Evolutionary conservation across 2,888 invertebrate genomes (phyloP), one percentile per base, ranked within the genome.

Genomic region (Eristalinus aeneus): DNA sequence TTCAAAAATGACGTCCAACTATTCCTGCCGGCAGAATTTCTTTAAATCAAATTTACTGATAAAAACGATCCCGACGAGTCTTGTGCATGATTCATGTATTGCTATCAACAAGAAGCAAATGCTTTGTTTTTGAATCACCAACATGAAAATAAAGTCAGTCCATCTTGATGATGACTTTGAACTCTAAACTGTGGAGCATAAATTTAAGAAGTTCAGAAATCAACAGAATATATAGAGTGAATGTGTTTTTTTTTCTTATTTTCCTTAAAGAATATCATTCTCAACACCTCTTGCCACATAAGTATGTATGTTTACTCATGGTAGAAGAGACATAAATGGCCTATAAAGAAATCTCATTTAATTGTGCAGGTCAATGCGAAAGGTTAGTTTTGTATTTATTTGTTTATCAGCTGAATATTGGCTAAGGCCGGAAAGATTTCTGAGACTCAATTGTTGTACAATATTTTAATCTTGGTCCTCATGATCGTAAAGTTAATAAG

Each of bases 11-110:
- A 56, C 56, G 12, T 23, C 12, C 32, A 22, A 67, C 31, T 32
- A 32, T 67, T 12, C 12, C 3, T 67, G 54, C 22, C 67, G 67
- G 54, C 32, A 54, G 32, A 31, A 4, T 10, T 67, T 8, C 67
- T 67, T 67, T 67, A 31, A 67, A 67, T 67, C 67, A 61, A 68
- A 23, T 69, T 54, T 27, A 69, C 76, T 76, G 76, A 76, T 76
- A 68, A 76, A 68, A 34, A 61, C 61, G 53, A 9, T n/a, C 54
- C 34, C 27, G 12, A 46, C 16, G 16, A 8, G 8, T 16, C 46
- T 56, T 23, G 23, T 36, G 12, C 46, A 54, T 69, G 54, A 76
- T 76, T 76, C 68, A 76, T 69, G 46, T 60, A 12, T 27, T 27
- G 53, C 46, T 76, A 76, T 76, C 68, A 76, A 56, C 23, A 12